Conservation (phyloP, 2,113 vertebrate species). For the Microtus richardsoni region DNA sequence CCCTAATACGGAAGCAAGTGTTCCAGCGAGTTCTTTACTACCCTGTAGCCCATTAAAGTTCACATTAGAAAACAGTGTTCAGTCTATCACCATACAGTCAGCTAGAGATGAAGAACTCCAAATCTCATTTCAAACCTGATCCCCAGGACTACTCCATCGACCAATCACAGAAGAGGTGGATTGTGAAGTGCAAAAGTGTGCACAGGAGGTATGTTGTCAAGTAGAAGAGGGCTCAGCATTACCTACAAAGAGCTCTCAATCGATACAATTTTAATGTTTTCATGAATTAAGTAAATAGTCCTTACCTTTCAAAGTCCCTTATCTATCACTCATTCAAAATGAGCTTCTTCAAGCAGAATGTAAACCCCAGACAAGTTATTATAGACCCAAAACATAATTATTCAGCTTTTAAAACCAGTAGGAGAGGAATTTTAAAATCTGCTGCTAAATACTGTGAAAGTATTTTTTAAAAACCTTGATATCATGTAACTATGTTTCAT, state of each 20-base stretch:
- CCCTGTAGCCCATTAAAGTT: neutral
- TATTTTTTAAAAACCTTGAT: constrained; percentile 6
- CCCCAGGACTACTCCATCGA: neutral
- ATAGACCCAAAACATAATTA: neutral
- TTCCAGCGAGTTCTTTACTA: neutral
- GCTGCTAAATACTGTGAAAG: neutral
- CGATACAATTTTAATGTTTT: neutral
- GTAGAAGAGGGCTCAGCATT: neutral
- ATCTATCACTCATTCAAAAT: neutral
- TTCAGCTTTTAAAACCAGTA: neutral
- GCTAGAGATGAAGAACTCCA: neutral
- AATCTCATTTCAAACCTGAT: constrained; percentile 23
- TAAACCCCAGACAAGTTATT: neutral
- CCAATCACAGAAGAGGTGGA: neutral
- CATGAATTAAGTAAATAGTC: neutral
- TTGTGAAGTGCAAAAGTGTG: neutral
- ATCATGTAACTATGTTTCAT: neutral
- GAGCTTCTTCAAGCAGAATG: neutral
- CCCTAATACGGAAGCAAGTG: neutral
- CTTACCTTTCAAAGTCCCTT: neutral
- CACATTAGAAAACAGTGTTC: neutral
- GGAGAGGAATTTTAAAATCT: neutral
- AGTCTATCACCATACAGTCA: neutral
- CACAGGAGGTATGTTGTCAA: neutral
- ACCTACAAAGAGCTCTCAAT: neutral